Percentiles rank a stretch among this genome's conserved stretches.
phyloP scores from a whole-genome alignment of 2,113 vertebrate genomes.

The Heloderma charlesbogerti region DNA sequence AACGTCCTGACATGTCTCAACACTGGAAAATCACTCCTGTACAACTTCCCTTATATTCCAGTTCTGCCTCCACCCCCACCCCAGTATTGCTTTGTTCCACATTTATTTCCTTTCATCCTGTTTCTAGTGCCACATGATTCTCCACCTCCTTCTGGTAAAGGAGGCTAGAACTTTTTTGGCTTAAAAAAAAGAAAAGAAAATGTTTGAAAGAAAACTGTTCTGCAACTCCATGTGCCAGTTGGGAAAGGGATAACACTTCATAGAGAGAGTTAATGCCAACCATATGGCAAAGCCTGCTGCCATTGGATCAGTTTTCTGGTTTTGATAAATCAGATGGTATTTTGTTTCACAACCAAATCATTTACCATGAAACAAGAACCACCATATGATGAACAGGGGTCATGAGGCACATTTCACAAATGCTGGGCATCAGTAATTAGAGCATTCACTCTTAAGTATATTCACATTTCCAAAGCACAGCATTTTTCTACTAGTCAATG shows the following conservation, averaged over 20 bases:
- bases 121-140: neutral
- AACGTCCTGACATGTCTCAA: neutral
- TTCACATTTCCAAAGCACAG: neutral
- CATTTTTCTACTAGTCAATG: neutral
- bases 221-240: neutral
- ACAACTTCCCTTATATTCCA: neutral
- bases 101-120: neutral
- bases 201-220: neutral
- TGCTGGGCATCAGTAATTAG: neutral
- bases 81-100: neutral
- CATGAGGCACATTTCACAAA: neutral
- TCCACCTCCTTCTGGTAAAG: neutral
- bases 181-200: neutral
- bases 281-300: neutral
- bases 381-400: neutral
- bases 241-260: neutral
- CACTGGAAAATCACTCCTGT: neutral
- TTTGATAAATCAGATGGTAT: neutral
- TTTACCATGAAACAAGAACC: neutral
- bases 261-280: neutral
- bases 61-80: too few species aligned
- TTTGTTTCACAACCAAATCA: neutral
- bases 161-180: neutral
- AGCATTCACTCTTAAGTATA: rapidly evolving
- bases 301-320: neutral